Evolutionary conservation across 2,888 invertebrate genomes (phyloP).

Genomic region (Amblyjoppa proteus): DNA sequence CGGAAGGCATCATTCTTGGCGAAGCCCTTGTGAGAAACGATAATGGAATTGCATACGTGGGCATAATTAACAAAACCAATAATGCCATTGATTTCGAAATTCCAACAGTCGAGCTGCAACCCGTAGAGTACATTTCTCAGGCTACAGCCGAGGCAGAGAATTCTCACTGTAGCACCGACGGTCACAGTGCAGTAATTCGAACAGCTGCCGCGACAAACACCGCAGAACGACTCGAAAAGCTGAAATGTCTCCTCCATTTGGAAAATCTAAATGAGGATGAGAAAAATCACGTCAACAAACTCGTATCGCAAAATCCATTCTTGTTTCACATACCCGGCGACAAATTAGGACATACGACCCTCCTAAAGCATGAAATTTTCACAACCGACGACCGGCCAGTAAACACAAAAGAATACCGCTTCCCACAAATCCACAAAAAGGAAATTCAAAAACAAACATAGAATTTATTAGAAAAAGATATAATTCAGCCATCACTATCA

Average conservation of each 20-base stretch:
- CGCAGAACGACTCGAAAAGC: too few relatives aligned
- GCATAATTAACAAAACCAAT: conserved; percentile 1
- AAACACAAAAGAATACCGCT: conserved; percentile 48
- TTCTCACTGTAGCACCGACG: conserved; percentile 23
- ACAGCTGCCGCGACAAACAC: too few relatives aligned
- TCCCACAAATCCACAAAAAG: conserved; percentile 33
- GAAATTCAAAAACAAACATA: too few relatives aligned
- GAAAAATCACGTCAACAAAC: too few relatives aligned
- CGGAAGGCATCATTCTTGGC: conserved; percentile 11
- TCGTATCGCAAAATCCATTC: too few relatives aligned
- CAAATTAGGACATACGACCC: too few relatives aligned
- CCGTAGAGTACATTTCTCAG: background rate
- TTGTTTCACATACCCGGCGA: too few relatives aligned
- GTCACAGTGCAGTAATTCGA: conserved; percentile 52
- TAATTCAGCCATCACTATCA: too few relatives aligned
- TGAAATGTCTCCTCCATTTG: too few relatives aligned
- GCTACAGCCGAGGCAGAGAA: background rate
- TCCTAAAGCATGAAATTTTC: too few relatives aligned
- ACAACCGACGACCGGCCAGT: conserved; percentile 38
- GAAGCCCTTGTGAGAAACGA: conserved; percentile 19
- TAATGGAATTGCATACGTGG: conserved; percentile 6
- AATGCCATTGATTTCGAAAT: background rate
- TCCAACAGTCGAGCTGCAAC: background rate
- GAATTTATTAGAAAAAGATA: too few relatives aligned
- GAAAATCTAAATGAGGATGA: too few relatives aligned